Conservation (phyloP, 2,797 vertebrate species). For the Iguana delicatissima region DNA sequence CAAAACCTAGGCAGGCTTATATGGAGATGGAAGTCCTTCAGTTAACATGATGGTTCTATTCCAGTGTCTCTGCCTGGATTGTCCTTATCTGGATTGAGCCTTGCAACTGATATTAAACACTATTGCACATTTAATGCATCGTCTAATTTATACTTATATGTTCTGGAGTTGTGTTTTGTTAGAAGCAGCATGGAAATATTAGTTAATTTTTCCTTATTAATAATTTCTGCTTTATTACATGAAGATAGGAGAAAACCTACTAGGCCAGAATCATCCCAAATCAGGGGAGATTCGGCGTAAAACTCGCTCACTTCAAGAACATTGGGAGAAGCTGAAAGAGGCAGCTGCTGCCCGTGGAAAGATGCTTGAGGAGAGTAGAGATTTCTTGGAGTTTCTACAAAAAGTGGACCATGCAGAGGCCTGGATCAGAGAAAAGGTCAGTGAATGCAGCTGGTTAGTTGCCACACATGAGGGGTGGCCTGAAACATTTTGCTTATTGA, state of each 20-base stretch:
- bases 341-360: constrained; percentile 81
- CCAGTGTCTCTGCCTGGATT: too few species aligned
- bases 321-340: constrained; percentile 86
- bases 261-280: constrained; percentile 77
- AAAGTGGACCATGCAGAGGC: constrained; percentile 89
- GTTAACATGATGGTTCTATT: too few species aligned
- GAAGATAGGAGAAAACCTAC: constrained; percentile 85
- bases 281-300: constrained; percentile 79
- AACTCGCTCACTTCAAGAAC: constrained; percentile 76
- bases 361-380: constrained; percentile 85
- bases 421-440: constrained; percentile 92
- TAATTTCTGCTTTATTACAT: constrained; percentile 36
- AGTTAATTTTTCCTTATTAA: constrained; percentile 6
- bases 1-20: too few species aligned
- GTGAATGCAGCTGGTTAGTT: constrained; percentile 30
- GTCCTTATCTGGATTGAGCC: neutral
- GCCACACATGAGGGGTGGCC: neutral
- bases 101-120: neutral
- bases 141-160: neutral
- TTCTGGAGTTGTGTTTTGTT: neutral
- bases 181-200: constrained; percentile 20
- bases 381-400: constrained; percentile 91
- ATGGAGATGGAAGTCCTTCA: too few species aligned
- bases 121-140: neutral
- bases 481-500: neutral